A percentile compares a stretch with the other conserved stretches of the same genome.
Evolutionary conservation across 1,140 invertebrate genomes (phyloP).

Genomic region (Drosophila elegans): DNA sequence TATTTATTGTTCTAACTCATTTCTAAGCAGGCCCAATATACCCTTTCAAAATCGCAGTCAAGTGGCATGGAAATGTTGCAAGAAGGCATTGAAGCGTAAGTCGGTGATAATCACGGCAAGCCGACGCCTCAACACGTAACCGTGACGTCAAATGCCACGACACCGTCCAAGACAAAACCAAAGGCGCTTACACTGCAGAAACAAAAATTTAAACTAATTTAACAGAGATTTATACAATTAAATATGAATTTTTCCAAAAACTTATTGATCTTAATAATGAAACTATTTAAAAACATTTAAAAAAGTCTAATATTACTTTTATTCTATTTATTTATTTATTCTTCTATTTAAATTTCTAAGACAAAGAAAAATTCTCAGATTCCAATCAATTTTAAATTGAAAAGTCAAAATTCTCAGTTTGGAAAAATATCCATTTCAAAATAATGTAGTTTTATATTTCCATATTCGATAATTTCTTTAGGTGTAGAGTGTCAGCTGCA

Average conservation of each 20-base stretch:
- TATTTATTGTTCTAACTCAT: neutral
- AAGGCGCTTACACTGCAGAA: constrained; percentile 9
- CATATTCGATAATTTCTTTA: constrained; percentile 7
- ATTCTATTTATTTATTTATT: too few relatives aligned
- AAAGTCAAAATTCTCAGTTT: too few relatives aligned
- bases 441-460: too few relatives aligned
- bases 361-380: too few relatives aligned
- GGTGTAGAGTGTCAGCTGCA: constrained; percentile 21
- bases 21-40: constrained; percentile 12
- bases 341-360: too few relatives aligned
- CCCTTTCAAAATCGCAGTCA: neutral
- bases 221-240: too few relatives aligned
- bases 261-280: too few relatives aligned
- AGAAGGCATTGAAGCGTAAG: constrained; percentile 78
- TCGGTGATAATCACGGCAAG: constrained; percentile 77
- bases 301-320: too few relatives aligned
- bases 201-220: neutral
- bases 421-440: too few relatives aligned
- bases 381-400: too few relatives aligned
- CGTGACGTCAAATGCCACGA: constrained; percentile 74
- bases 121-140: constrained; percentile 76
- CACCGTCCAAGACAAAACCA: constrained; percentile 37
- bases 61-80: constrained; percentile 50
- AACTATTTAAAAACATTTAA: too few relatives aligned
- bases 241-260: too few relatives aligned